Conservation (phyloP, 35 echinoderm and acorn worm species). For the Holothuria glaberrima region DNA sequence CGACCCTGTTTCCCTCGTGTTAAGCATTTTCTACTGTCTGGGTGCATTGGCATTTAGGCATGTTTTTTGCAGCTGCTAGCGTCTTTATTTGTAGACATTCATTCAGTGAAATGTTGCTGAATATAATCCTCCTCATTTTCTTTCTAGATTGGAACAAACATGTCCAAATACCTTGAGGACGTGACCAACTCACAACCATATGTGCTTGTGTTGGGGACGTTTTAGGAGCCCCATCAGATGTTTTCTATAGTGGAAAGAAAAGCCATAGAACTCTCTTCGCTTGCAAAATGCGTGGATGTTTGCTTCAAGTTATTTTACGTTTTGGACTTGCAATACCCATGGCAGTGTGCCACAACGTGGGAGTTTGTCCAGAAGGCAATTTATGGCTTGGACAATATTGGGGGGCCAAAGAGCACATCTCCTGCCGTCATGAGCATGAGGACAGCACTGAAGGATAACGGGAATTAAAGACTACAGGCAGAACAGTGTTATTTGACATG, state of each 20-base stretch:
- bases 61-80: no score
- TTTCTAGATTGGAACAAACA: slow-evolving; percentile 8
- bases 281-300: background rate
- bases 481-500: no score
- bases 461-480: no score
- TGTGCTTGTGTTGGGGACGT: background rate
- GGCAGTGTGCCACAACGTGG: background rate
- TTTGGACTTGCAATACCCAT: background rate
- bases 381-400: background rate
- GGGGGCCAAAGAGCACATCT: background rate
- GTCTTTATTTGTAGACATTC: no score
- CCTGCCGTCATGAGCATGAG: background rate
- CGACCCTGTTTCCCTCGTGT: no score
- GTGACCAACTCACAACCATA: background rate
- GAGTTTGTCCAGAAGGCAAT: background rate
- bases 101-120: no score
- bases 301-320: slow-evolving; percentile 14
- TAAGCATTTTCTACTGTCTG: no score
- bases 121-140: no score
- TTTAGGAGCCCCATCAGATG: background rate
- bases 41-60: no score
- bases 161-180: background rate
- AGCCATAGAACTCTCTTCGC: background rate
- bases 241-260: background rate
- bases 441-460: background rate